Evolutionary conservation across 2,888 invertebrate genomes (phyloP), one percentile per base, ranked within the genome.

Genomic region (Calephelis perditalis): DNA sequence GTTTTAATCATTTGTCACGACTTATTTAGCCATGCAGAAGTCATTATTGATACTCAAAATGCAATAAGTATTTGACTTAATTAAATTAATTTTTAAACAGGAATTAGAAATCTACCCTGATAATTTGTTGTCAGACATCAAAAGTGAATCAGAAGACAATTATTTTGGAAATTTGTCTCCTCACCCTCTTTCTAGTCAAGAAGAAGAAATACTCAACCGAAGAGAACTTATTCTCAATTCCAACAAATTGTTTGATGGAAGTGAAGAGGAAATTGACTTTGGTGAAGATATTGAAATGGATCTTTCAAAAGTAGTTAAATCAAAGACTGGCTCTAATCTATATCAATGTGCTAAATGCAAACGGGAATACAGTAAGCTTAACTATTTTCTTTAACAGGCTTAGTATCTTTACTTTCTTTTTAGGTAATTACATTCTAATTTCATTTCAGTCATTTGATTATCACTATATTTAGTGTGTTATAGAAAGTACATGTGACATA

Each of bases 291-390:
- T 5, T 26, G 10, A 40, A 26, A 56, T 9, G 7, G 15, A 10
- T 35, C 11, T 8, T 12, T 15, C 15, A 55, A 46, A 10, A 46
- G 12, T 54, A 52, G 12, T 9, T 6, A 7, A 15, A 46, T 11
- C 36, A 5, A 15, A 56, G 10, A 11, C 37, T 46, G 10, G 35
- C n/a, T 36, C 37, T 40, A 59, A 62, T 62, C 45, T 8, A 47
- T 54, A 59, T 7, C 47, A 65, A 55, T 71, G 71, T 66, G 49
- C 57, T 9, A 69, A 66, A 60, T 71, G 71, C 56, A 66, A 67
- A 15, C 65, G 63, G 55, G 62, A 66, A 64, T 71, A 70, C 47
- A 68, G 71, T 71, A 61, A 71, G 71, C 6, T 62, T 54, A 15
- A 9, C 10, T 56, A 15, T 26, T 26, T 26, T 60, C 44, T 12